Base-by-base conservation (phyloP, 2,113 vertebrate species). In the Spea bombifrons region DNA sequence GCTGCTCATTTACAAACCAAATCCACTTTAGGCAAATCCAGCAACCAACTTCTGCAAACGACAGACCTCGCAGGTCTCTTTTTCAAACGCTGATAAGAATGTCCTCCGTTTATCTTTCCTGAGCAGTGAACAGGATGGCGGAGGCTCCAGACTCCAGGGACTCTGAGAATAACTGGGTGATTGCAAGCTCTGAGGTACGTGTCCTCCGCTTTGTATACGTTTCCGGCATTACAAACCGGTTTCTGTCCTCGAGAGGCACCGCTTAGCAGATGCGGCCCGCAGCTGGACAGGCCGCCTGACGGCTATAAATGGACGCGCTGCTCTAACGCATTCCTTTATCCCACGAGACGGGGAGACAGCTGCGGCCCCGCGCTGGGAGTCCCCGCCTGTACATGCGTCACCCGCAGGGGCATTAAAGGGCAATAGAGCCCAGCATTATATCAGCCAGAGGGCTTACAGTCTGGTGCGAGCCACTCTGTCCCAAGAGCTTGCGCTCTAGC, bases 151-250 rank as follows among this genome's bases (percentile, higher is more conserved):
- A 81, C 7, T 82, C 83, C 16, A 73, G 83, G 69, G 89, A 89
- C 57, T 74, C 86, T 0, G 90, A 90, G n/a, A 82, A 86, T 71
- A 88, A 83, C 81, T 89, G 89, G 89, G 88, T 92, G 75, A 84
- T 89, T 10, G 82, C 88, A 0, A 87, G 87, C 13, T 30, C 84
- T 0, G 86, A 91, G 91, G 91, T 93, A 87, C 0, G 7, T 0
- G 0, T n/a, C n/a, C 3, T 5, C 12, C 4, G 55, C 4, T 57
- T 13, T 5, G 4, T 57, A 8, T 57, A 8, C n/a, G 65, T 5
- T 66, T 13, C 7, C 6, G n/a, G n/a, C n/a, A n/a, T n/a, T n/a
- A n/a, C n/a, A n/a, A n/a, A n/a, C n/a, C n/a, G 8, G 4, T 46
- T 13, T 66, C 17, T 46, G 6, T 8, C 30, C 15, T 57, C 15